phyloP scores from a whole-genome alignment of 2,113 vertebrate genomes.

The Rhinoptilus africanus region DNA sequence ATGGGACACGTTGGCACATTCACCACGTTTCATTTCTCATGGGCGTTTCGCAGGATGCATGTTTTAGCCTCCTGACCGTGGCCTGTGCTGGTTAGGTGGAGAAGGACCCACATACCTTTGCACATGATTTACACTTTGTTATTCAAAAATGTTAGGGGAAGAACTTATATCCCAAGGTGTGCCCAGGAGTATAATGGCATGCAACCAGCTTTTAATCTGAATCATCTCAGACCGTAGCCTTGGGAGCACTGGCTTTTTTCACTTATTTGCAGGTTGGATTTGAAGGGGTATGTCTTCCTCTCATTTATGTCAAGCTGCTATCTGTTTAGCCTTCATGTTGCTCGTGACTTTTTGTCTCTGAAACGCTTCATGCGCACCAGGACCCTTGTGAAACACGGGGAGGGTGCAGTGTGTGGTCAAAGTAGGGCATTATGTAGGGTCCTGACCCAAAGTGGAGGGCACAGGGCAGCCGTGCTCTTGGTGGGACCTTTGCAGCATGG shows the following conservation, averaged over 20 bases:
- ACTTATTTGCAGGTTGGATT: neutral
- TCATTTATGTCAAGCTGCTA: neutral
- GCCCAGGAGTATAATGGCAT: neutral
- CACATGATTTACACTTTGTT: neutral
- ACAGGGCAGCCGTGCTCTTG: neutral
- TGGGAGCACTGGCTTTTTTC: neutral
- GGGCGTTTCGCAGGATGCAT: neutral
- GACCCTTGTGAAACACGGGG: neutral
- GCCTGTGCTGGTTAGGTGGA: neutral
- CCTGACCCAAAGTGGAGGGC: neutral
- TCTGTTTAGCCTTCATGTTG: neutral
- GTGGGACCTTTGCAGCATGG: neutral
- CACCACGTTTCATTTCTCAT: neutral
- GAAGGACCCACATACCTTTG: neutral
- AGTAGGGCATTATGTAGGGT: neutral
- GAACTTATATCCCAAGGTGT: neutral
- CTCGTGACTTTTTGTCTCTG: neutral
- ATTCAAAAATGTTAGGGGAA: neutral
- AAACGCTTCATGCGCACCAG: neutral
- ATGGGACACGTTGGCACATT: rapidly evolving
- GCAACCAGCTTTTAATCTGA: neutral
- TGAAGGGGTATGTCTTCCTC: neutral
- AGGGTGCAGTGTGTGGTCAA: neutral
- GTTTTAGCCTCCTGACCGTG: neutral
- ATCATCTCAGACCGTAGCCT: rapidly evolving